A percentile compares a stretch with the other conserved stretches of the same genome.
Conservation (phyloP, 2,113 vertebrate genomes). For the Symphodus melops region DNA sequence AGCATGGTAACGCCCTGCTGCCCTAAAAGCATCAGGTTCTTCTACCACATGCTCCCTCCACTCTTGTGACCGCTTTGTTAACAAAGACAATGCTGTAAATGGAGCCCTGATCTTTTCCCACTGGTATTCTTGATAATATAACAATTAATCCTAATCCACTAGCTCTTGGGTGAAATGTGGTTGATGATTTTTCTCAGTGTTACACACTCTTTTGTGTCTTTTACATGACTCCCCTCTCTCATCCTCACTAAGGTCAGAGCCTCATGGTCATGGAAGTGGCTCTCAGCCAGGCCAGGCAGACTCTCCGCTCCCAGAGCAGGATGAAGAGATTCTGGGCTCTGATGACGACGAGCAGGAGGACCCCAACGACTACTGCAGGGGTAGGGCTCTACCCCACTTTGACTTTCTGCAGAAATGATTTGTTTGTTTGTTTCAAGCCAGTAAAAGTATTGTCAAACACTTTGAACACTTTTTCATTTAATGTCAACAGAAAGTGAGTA, state of each 20-base stretch:
- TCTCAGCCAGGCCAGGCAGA: constrained; percentile 84
- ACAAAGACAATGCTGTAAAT: neutral
- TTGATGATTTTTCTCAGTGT: neutral
- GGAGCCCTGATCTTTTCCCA: neutral
- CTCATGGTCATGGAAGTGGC: constrained; percentile 84
- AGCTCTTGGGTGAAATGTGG: neutral
- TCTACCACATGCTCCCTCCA: neutral
- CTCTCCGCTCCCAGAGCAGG: constrained; percentile 90
- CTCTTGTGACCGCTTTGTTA: neutral
- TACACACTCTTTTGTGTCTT: neutral
- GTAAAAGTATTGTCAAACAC: too few species aligned
- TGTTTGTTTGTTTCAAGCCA: neutral
- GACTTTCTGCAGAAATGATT: neutral
- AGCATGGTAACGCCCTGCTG: too few species aligned
- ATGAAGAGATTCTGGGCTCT: constrained; percentile 97
- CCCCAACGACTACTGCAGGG: constrained; percentile 97
- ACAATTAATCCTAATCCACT: neutral
- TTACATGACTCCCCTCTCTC: neutral
- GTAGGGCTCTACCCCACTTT: constrained; percentile 60
- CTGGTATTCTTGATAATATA: neutral
- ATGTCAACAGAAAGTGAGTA: too few species aligned
- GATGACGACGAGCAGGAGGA: constrained; percentile 98
- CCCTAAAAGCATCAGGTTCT: neutral
- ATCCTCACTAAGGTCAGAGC: constrained; percentile 86
- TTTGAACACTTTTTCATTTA: too few species aligned